Conservation (phyloP, 2,888 invertebrate species). For the Empis stercorea region DNA sequence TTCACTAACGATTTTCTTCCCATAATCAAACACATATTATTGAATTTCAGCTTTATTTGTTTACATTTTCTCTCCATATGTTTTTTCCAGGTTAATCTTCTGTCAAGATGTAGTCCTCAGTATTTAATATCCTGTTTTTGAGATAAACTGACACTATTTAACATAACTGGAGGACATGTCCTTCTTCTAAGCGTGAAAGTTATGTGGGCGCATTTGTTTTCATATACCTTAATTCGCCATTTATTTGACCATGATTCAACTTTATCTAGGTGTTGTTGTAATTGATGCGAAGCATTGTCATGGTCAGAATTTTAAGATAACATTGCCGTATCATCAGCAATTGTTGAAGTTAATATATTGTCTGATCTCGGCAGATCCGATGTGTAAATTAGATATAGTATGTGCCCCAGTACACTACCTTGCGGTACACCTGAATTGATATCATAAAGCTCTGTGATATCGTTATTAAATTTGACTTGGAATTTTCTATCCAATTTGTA, state of each 20-base stretch:
- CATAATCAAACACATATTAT: conserved; percentile 1
- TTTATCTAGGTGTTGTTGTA: not conserved
- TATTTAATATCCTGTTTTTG: no score
- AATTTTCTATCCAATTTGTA: not conserved
- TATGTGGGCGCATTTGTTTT: not conserved
- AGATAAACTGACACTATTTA: no score
- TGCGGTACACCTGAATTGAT: not conserved
- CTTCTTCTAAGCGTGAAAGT: no score
- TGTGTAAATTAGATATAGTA: not conserved
- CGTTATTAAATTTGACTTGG: not conserved
- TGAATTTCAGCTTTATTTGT: conserved; percentile 2
- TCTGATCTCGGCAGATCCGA: not conserved
- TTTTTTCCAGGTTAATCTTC: not conserved
- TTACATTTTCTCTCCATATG: conserved; percentile 2
- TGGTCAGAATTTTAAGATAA: not conserved
- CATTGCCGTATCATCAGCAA: not conserved
- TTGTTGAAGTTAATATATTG: not conserved
- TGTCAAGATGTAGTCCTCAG: no score
- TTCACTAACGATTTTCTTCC: not conserved
- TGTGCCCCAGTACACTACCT: not conserved
- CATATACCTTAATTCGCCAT: not conserved
- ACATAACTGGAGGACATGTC: no score
- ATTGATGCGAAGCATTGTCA: not conserved
- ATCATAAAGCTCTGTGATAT: not conserved
- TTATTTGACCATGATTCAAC: not conserved